Evolutionary conservation across 30 jellyfish, hydroid and myxozoan species (phyloP).

Genomic region (Cassiopea andromeda): DNA sequence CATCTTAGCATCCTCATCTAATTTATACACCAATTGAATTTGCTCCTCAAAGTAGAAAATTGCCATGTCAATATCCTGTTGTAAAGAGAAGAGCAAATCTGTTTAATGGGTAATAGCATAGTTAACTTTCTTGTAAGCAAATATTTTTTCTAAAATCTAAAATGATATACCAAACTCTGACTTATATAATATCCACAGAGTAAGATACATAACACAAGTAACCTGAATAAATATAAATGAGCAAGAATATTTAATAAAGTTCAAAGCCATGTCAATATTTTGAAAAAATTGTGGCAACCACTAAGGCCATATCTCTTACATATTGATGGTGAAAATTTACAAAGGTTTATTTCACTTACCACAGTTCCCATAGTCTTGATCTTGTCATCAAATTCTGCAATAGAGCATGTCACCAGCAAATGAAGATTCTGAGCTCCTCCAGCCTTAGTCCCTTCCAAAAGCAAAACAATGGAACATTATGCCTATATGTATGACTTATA

Average conservation of each 20-base stretch:
- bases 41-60: conserved; percentile 23
- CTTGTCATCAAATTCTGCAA: conserved; percentile 9
- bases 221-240: no score
- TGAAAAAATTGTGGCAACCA: no score
- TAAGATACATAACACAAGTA: no score
- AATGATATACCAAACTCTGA: no score
- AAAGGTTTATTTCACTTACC: not conserved
- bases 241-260: no score
- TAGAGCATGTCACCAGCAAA: not conserved
- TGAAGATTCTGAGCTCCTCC: not conserved
- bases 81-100: not conserved
- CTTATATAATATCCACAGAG: no score
- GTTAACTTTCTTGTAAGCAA: no score
- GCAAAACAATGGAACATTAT: not conserved
- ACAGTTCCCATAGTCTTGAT: not conserved
- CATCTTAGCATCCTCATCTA: not conserved
- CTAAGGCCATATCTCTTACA: no score
- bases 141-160: no score
- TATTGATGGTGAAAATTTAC: not conserved
- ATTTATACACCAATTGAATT: not conserved
- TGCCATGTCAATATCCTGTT: conserved; percentile 28
- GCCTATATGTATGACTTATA: no score
- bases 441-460: not conserved
- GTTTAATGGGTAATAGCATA: not conserved
- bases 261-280: no score